A percentile compares a stretch with the other conserved stretches of the same genome.
Conservation (phyloP, 2,797 vertebrate genomes). For the Megalops cyprinoides region DNA sequence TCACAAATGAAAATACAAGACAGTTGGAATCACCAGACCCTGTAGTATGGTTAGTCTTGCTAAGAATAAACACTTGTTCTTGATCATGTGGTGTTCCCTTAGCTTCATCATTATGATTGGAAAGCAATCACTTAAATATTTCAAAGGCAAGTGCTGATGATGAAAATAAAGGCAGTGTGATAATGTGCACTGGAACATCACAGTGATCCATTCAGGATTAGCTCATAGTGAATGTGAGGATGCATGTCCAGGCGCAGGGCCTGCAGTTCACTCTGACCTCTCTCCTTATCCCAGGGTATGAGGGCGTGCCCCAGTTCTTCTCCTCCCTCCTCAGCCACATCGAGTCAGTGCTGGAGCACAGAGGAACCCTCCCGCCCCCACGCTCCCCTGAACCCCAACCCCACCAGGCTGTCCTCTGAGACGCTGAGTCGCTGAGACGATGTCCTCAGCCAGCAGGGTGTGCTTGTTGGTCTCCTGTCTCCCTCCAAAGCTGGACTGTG, state of each 20-base stretch:
- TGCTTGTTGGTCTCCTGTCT: background rate
- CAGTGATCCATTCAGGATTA: background rate
- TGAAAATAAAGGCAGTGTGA: background rate
- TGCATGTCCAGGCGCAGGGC: background rate
- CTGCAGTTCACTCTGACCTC: background rate
- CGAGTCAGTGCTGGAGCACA: conserved; percentile 61
- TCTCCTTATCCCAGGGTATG: conserved; percentile 65
- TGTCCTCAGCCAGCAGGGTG: background rate
- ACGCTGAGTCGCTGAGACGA: background rate
- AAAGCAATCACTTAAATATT: too few species aligned
- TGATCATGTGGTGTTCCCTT: too few species aligned
- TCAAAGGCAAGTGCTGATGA: too few species aligned
- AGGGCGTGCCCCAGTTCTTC: conserved; percentile 78
- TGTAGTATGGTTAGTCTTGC: too few species aligned
- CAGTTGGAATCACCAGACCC: too few species aligned
- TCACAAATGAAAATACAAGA: too few species aligned
- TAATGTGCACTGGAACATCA: background rate
- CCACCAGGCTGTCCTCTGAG: background rate
- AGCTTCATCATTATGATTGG: too few species aligned
- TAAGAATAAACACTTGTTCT: too few species aligned
- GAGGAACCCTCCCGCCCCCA: background rate
- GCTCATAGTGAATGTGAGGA: background rate
- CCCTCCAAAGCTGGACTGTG: background rate
- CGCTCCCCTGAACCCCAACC: background rate
- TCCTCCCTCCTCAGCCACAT: conserved; percentile 71